Evolutionary conservation across 2,797 vertebrate species (phyloP).

Genomic region (Cynopterus sphinx): DNA sequence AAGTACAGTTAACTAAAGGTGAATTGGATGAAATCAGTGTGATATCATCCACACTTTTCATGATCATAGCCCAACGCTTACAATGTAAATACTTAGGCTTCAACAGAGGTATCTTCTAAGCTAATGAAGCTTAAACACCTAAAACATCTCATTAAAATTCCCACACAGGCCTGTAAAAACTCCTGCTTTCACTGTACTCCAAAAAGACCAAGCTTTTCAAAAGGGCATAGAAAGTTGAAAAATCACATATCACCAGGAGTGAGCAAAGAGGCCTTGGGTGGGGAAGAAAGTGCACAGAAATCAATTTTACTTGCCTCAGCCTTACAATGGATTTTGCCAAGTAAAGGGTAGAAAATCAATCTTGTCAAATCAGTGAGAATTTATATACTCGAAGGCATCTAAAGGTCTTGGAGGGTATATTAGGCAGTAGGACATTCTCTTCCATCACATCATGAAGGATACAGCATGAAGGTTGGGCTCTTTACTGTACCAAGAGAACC

Average conservation of each 20-base stretch:
- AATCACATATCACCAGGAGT: constrained; percentile 30
- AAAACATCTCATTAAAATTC: constrained; percentile 32
- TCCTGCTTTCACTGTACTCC: constrained; percentile 30
- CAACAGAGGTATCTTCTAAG: constrained; percentile 5
- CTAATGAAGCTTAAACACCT: background rate
- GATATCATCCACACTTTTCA: background rate
- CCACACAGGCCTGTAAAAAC: background rate
- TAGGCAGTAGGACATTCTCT: background rate
- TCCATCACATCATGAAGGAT: background rate
- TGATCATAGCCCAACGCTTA: background rate
- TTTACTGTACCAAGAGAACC: background rate
- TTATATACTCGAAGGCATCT: constrained; percentile 62
- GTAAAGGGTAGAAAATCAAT: constrained; percentile 74
- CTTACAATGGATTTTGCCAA: constrained; percentile 68
- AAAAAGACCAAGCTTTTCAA: constrained; percentile 38
- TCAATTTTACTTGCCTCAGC: constrained; percentile 70
- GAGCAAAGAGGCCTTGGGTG: constrained; percentile 55
- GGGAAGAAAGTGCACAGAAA: constrained; percentile 64
- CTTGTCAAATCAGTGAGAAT: constrained; percentile 74
- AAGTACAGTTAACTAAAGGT: background rate
- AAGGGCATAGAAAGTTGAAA: constrained; percentile 60
- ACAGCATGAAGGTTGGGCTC: background rate
- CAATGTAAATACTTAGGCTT: background rate
- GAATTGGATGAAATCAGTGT: constrained; percentile 1
- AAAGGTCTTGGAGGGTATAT: constrained; percentile 51